A percentile compares a stretch with the other conserved stretches of the same genome.
phyloP scores from a whole-genome alignment of 2,797 vertebrate genomes.

The Ctenopoma multispine region DNA sequence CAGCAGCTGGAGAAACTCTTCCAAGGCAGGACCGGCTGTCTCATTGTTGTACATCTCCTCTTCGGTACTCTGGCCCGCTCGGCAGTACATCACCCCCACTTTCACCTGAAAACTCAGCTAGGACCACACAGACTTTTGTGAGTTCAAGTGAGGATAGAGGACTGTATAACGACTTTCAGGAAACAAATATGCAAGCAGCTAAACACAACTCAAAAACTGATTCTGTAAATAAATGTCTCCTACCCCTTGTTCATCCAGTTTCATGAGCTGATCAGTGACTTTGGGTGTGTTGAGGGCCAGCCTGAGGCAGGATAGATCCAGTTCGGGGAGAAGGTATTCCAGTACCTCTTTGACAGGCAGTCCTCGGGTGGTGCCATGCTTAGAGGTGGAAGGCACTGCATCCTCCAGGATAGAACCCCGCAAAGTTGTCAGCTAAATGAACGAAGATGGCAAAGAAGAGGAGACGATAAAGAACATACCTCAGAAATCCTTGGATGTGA shows the following conservation, averaged over 20 bases:
- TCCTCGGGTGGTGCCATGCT: constrained; percentile 92
- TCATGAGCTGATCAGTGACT: constrained; percentile 98
- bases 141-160: neutral
- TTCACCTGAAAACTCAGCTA: constrained; percentile 98
- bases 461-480: constrained; percentile 40
- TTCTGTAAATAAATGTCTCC: constrained; percentile 10
- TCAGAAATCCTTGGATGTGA: constrained; percentile 58
- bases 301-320: constrained; percentile 93
- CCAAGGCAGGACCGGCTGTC: constrained; percentile 91
- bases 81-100: constrained; percentile 97
- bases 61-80: constrained; percentile 95
- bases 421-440: constrained; percentile 90
- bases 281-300: constrained; percentile 96
- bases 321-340: constrained; percentile 92
- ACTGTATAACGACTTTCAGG: neutral
- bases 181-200: neutral
- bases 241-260: constrained; percentile 98
- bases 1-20: constrained; percentile 96
- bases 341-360: constrained; percentile 95
- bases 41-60: constrained; percentile 99
- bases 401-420: constrained; percentile 94
- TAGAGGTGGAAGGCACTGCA: constrained; percentile 93
- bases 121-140: constrained; percentile 20
- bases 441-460: constrained; percentile 14
- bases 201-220: neutral